Evolutionary conservation across 2,113 vertebrate species (phyloP).

Genomic region (Myiagra hebetior): DNA sequence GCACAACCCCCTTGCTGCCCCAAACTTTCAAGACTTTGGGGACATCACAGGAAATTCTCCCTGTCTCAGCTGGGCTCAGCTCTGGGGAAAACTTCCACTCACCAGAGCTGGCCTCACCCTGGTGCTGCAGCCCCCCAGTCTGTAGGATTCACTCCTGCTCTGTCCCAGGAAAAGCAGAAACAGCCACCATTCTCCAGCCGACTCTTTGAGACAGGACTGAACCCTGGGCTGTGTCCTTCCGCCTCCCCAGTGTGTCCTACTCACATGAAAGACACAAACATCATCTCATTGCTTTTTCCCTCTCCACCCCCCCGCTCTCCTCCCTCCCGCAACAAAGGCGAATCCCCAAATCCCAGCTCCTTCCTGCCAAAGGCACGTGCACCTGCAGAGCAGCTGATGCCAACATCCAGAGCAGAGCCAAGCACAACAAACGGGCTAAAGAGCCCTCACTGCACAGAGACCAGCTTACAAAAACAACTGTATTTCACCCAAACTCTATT

Average conservation of each 20-base stretch:
- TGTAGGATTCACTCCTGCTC: neutral
- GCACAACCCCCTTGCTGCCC: neutral
- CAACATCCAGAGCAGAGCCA: constrained; percentile 58
- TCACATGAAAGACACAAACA: neutral
- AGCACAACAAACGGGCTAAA: constrained; percentile 59
- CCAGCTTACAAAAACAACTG: constrained; percentile 65
- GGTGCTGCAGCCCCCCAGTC: neutral
- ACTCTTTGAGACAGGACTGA: neutral
- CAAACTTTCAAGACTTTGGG: neutral
- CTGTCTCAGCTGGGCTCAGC: neutral
- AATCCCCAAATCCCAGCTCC: constrained; percentile 61
- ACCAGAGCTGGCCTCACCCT: neutral
- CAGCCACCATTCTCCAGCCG: neutral
- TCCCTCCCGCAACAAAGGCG: neutral
- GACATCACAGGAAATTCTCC: neutral
- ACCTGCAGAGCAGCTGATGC: constrained; percentile 65
- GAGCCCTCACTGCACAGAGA: constrained; percentile 55
- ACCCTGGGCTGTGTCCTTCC: neutral
- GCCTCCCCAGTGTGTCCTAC: neutral
- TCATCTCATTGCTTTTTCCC: neutral
- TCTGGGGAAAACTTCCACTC: neutral
- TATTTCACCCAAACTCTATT: constrained; percentile 66
- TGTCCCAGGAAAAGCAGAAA: neutral
- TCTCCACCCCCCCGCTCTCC: neutral
- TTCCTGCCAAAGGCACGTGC: constrained; percentile 58